phyloP scores from a whole-genome alignment of 1,140 invertebrate species.

The Papilio dardanus region DNA sequence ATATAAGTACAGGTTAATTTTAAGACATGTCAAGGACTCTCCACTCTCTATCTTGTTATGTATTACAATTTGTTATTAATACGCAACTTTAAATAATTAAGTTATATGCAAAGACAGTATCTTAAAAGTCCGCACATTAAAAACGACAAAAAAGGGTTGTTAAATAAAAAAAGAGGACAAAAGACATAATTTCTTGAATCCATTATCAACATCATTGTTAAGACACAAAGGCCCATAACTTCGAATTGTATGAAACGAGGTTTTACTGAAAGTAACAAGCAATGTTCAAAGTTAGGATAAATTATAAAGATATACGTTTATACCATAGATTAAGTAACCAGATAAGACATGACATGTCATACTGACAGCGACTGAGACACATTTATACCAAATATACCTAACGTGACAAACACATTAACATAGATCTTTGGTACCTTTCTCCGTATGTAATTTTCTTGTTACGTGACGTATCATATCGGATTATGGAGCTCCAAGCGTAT shows the following conservation, averaged over 20 bases:
- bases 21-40: too few relatives aligned
- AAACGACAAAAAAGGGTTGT: not conserved
- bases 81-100: not conserved
- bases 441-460: too few relatives aligned
- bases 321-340: too few relatives aligned
- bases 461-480: too few relatives aligned
- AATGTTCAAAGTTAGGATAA: not conserved
- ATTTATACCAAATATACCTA: too few relatives aligned
- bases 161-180: constrained; percentile 4
- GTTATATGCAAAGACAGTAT: not conserved
- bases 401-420: too few relatives aligned
- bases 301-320: not conserved
- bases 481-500: too few relatives aligned
- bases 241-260: not conserved
- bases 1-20: too few relatives aligned
- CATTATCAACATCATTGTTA: constrained; percentile 32
- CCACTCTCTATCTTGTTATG: too few relatives aligned
- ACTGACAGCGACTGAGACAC: too few relatives aligned
- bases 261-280: constrained; percentile 1
- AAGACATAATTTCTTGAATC: constrained; percentile 15
- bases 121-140: not conserved
- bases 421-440: too few relatives aligned
- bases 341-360: too few relatives aligned
- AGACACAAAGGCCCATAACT: not conserved
- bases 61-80: not conserved